Evolutionary conservation across 35 echinoderm and acorn worm genomes (phyloP).

Genomic region (Patiria miniata): DNA sequence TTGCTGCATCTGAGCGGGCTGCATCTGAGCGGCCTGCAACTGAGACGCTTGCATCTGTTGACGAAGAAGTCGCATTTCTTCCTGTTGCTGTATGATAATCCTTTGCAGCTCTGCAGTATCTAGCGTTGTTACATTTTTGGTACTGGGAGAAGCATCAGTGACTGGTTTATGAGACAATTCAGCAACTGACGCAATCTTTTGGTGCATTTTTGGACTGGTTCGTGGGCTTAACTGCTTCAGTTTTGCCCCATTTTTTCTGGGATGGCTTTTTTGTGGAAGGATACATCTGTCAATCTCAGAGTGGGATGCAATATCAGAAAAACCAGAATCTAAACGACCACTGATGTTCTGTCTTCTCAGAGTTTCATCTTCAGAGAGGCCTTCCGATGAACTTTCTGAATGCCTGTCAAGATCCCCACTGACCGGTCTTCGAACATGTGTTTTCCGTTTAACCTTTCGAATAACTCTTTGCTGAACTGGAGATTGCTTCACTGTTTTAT

Average conservation of each 20-base stretch:
- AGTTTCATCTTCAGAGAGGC: slow-evolving; percentile 50
- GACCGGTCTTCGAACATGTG: slow-evolving; percentile 35
- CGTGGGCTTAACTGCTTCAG: slow-evolving; percentile 6
- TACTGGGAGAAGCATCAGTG: slow-evolving; percentile 41
- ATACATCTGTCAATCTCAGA: slow-evolving; percentile 36
- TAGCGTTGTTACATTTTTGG: slow-evolving; percentile 55
- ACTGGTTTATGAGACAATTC: background rate
- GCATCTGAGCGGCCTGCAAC: background rate
- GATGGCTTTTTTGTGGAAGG: background rate
- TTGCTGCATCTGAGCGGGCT: no score
- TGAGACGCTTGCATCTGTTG: slow-evolving; percentile 68
- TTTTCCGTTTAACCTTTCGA: slow-evolving; percentile 47
- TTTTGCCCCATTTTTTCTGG: background rate
- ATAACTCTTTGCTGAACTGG: slow-evolving; percentile 36
- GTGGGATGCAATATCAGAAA: slow-evolving; percentile 57
- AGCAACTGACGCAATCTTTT: background rate
- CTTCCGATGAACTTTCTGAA: slow-evolving; percentile 51
- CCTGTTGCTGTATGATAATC: slow-evolving; percentile 72
- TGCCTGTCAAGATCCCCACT: slow-evolving; percentile 18
- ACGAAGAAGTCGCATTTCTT: slow-evolving; percentile 59
- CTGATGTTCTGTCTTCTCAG: slow-evolving; percentile 14
- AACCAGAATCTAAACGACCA: slow-evolving; percentile 63
- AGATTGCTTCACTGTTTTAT: slow-evolving; percentile 25
- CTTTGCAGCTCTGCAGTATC: slow-evolving; percentile 58
- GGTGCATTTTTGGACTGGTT: background rate